Base-by-base conservation (phyloP, 2,113 vertebrate genomes). In the Xiphophorus couchianus region DNA sequence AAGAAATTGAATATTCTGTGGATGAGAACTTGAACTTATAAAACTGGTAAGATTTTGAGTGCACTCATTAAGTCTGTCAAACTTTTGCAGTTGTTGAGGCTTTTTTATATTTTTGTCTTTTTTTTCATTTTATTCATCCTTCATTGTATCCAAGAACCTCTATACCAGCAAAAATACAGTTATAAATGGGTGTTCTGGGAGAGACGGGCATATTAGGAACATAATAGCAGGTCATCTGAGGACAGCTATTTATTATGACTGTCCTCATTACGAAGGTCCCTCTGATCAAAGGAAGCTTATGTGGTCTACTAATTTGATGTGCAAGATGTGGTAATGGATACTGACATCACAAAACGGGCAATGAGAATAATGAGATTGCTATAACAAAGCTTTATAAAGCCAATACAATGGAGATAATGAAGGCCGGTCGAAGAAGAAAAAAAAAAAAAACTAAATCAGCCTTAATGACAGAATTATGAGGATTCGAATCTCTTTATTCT, bases 351-450 rank as follows among this genome's bases (percentile, higher is more conserved):
- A 35, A 54, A 80, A 33, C 67, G 62, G 81, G 70, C 39, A 69
- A 61, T 71, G 58, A 37, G 22, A 78, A 78, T 77, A 72, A 85
- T 82, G 78, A 84, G 73, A 85, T 88, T 77, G 66, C 65, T 84
- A 51, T 82, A 85, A 85, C 65, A 73, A 85, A 83, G 78, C 73
- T 78, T 66, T 22, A 75, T 72, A 80, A 73, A 48, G 64, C 29
- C 69, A 76, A 68, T 31, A 25, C n/a, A 73, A 15, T 48, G 42
- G 71, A 37, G 58, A 66, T 74, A 69, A 73, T 17, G n/a, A 33
- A 65, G 29, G 61, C 27, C 1, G 1, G 39, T 67, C 39, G 37
- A 33, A 61, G 25, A 13, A 2, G 31, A 10, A 37, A 11, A 37
- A 37, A 35, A 35, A 81, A 64, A 33, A 65, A 54, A 29, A 60